phyloP scores from a whole-genome alignment of 2,113 vertebrate genomes.

The Paramormyrops kingsleyae region DNA sequence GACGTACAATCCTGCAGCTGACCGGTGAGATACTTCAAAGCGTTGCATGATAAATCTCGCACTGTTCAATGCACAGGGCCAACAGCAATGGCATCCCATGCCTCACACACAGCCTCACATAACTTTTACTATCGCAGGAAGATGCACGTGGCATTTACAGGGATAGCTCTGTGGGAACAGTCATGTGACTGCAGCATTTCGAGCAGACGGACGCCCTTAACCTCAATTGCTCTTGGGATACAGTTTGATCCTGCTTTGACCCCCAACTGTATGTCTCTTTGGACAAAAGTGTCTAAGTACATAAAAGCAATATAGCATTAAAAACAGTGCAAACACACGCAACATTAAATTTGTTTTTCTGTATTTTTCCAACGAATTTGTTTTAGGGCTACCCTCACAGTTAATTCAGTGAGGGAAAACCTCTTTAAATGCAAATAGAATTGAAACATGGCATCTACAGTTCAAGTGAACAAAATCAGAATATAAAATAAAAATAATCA shows the following conservation, averaged over 20 bases:
- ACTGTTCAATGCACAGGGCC: neutral
- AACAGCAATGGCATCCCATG: neutral
- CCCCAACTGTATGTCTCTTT: neutral
- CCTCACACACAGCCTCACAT: neutral
- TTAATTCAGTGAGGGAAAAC: neutral
- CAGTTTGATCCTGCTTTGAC: neutral
- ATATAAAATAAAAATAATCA: conserved; percentile 5
- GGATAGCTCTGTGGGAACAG: neutral
- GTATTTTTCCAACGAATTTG: neutral
- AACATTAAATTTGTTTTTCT: neutral
- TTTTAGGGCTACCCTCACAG: neutral
- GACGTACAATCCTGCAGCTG: neutral
- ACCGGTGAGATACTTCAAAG: neutral
- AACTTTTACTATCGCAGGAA: neutral
- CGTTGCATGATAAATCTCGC: neutral
- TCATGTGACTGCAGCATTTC: neutral
- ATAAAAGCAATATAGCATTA: neutral
- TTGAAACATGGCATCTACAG: conserved; percentile 12
- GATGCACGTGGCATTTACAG: neutral
- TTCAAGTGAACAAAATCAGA: conserved; percentile 4
- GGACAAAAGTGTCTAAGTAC: neutral
- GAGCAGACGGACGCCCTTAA: neutral
- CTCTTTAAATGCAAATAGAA: neutral
- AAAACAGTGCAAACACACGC: neutral
- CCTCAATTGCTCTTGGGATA: neutral